These are phyloP conservation scores for Brachypodius melanocephalos DNA, from an alignment of 2,113 vertebrate species.

Conservation along the genomic window DNA sequence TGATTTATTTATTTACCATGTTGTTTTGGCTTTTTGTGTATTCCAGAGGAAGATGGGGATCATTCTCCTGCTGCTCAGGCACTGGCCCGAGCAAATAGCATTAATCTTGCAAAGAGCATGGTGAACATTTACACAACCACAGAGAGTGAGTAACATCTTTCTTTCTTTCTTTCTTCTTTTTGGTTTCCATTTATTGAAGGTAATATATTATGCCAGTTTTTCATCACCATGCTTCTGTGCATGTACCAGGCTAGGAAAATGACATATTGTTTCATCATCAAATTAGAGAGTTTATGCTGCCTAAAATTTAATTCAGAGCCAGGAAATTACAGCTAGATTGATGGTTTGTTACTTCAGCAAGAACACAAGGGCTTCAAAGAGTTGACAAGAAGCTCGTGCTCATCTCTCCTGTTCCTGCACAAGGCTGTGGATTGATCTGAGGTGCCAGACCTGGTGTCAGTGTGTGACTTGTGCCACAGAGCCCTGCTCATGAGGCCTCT, in stretches of 20 bases:
- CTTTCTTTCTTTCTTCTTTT: conserved; percentile 13
- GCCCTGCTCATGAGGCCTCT: not conserved
- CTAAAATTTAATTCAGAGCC: conserved; percentile 27
- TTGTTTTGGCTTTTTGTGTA: conserved; percentile 35
- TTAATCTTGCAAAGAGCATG: conserved; percentile 70
- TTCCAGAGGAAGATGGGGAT: conserved; percentile 56
- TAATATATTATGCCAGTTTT: not conserved
- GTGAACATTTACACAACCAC: conserved; percentile 72
- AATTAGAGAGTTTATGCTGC: conserved; percentile 27
- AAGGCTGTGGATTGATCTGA: not conserved
- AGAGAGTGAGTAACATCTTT: conserved; percentile 65
- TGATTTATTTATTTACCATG: not conserved
- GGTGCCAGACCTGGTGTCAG: not conserved
- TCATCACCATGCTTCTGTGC: not conserved
- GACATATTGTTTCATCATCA: conserved; percentile 21
- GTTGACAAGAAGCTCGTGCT: not conserved
- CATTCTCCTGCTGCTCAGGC: conserved; percentile 23
- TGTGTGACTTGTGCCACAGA: fast-evolving
- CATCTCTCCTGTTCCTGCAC: not conserved
- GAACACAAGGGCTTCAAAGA: not conserved
- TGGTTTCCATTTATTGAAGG: not conserved
- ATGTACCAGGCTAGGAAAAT: not conserved
- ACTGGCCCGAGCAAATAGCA: conserved; percentile 21
- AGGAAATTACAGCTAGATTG: conserved; percentile 16
- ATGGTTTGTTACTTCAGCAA: not conserved